Percentiles rank a stretch among this genome's conserved stretches.
phyloP scores from a whole-genome alignment of 2,113 vertebrate genomes.

The Ochotona curzoniae region DNA sequence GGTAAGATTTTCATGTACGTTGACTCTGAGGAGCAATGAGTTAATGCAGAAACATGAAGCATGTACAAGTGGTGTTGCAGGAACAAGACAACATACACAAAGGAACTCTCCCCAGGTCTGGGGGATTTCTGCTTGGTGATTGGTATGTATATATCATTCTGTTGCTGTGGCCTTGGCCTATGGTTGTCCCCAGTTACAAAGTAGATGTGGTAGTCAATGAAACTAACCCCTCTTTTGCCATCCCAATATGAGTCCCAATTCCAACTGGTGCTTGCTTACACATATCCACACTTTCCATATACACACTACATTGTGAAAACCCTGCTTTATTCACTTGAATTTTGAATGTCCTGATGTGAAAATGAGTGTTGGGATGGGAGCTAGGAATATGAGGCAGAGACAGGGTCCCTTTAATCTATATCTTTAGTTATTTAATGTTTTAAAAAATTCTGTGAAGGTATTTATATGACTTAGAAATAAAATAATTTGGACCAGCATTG shows the following conservation, averaged over 20 bases:
- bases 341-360: neutral
- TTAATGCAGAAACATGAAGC: neutral
- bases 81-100: neutral
- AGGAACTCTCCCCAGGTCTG: neutral
- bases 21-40: neutral
- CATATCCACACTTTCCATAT: neutral
- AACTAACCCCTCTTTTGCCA: neutral
- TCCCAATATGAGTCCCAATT: neutral
- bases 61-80: neutral
- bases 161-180: neutral
- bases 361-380: neutral
- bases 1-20: neutral
- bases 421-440: slow-evolving; percentile 24
- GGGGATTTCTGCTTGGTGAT: neutral
- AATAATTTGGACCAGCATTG: too few species aligned
- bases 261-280: neutral
- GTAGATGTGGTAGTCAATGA: neutral
- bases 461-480: neutral
- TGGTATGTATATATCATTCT: neutral
- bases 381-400: neutral
- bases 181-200: neutral
- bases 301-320: neutral
- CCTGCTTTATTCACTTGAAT: neutral
- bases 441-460: neutral
- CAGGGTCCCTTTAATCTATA: neutral